Evolutionary conservation across 64 coral and sea anemone genomes (phyloP).

Genomic region (Montipora sp.): DNA sequence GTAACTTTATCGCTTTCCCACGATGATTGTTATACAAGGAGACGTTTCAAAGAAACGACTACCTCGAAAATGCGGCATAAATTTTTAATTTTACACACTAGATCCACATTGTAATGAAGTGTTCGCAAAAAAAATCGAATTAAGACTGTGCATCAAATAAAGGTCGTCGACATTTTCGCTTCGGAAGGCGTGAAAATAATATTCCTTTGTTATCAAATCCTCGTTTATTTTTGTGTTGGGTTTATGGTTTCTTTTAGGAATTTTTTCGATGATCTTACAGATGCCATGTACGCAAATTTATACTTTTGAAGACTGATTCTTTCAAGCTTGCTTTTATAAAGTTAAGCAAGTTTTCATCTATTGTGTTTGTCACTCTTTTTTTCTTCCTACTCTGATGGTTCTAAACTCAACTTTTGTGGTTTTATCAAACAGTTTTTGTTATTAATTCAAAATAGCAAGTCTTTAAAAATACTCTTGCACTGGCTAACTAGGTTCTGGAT

Average conservation of each 20-base stretch:
- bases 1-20: too few relatives aligned
- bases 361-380: background rate
- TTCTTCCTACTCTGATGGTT: background rate
- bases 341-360: background rate
- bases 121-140: slow-evolving; percentile 51
- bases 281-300: background rate
- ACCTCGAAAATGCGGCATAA: slow-evolving; percentile 18
- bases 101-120: slow-evolving; percentile 38
- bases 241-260: background rate
- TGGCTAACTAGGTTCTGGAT: slow-evolving; percentile 21
- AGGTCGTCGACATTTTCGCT: slow-evolving; percentile 25
- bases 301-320: background rate
- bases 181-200: slow-evolving; percentile 36
- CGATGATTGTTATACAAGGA: background rate
- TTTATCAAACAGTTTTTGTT: background rate
- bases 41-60: slow-evolving; percentile 26
- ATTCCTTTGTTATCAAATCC: slow-evolving; percentile 16
- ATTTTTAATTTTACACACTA: slow-evolving; percentile 60
- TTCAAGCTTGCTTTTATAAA: background rate
- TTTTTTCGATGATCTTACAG: background rate
- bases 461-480: background rate
- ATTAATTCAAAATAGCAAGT: background rate
- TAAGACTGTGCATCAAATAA: slow-evolving; percentile 42
- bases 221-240: slow-evolving; percentile 1
- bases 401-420: background rate